Percentiles rank a stretch among this genome's conserved stretches.
Evolutionary conservation across 2,113 vertebrate genomes (phyloP).

Genomic region (Nycticebus coucang): DNA sequence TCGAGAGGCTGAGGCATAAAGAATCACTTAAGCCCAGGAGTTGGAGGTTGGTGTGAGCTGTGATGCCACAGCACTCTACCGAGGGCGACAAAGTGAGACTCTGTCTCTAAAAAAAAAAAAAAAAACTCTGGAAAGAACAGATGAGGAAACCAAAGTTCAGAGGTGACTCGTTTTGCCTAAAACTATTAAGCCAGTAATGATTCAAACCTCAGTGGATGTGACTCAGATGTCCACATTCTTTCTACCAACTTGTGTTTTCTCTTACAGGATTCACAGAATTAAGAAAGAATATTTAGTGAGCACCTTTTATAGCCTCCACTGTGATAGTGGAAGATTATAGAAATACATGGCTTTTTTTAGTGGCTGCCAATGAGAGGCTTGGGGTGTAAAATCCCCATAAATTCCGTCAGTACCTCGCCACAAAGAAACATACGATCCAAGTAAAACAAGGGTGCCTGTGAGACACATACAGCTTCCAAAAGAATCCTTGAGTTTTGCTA

Average conservation of each 20-base stretch:
- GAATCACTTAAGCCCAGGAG: no score
- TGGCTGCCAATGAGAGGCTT: background rate
- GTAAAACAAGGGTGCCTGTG: background rate
- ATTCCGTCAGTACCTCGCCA: background rate
- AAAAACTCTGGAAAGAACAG: slow-evolving; percentile 14
- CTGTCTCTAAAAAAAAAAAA: background rate
- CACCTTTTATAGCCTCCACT: background rate
- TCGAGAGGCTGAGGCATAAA: no score
- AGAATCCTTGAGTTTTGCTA: background rate
- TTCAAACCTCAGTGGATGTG: background rate
- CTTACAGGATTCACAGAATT: background rate
- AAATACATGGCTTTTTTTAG: background rate
- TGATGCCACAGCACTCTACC: no score
- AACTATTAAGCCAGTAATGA: background rate
- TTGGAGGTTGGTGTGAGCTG: no score
- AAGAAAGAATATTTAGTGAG: background rate
- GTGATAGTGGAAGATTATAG: background rate
- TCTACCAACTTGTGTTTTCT: background rate
- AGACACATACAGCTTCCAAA: background rate
- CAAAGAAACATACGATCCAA: background rate
- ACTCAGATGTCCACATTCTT: background rate
- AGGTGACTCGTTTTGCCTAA: background rate
- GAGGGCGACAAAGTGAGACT: no score
- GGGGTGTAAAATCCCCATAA: background rate
- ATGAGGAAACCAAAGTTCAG: background rate